phyloP scores from a whole-genome alignment of 2,797 vertebrate species.

The Erethizon dorsatum region DNA sequence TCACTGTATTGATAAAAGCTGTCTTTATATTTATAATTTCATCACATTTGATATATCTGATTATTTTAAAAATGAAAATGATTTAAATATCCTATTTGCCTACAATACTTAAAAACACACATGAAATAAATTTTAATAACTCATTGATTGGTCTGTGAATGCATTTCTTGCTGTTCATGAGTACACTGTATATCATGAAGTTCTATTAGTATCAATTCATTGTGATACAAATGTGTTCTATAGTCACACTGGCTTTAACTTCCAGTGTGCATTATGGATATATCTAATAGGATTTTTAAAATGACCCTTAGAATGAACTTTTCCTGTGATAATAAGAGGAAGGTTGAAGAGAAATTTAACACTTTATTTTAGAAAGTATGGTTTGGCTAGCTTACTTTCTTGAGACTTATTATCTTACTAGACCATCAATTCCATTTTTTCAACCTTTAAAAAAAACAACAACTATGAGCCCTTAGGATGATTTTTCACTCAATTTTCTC shows the following conservation, averaged over 20 bases:
- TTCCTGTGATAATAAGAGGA: constrained; percentile 34
- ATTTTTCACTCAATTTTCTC: constrained; percentile 51
- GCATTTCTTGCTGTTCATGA: neutral
- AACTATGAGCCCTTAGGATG: neutral
- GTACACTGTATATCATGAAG: neutral
- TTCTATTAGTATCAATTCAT: neutral
- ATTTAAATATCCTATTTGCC: constrained; percentile 20
- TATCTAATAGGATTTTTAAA: constrained; percentile 26
- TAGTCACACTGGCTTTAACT: neutral
- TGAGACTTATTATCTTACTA: constrained; percentile 29
- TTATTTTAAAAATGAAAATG: constrained; percentile 67
- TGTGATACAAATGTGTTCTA: neutral
- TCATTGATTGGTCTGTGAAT: constrained; percentile 13
- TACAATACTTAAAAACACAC: constrained; percentile 9
- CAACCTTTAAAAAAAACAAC: neutral
- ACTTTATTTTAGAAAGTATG: constrained; percentile 46
- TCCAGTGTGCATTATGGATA: constrained; percentile 33
- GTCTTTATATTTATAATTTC: neutral
- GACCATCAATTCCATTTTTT: constrained; percentile 30
- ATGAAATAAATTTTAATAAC: constrained; percentile 50
- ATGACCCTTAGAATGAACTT: neutral
- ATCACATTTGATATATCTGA: neutral
- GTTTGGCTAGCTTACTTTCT: constrained; percentile 42
- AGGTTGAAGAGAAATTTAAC: constrained; percentile 46
- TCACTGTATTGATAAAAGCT: neutral